Conservation (phyloP, 2,797 vertebrate genomes). For the Orientallactaga sibirica region DNA sequence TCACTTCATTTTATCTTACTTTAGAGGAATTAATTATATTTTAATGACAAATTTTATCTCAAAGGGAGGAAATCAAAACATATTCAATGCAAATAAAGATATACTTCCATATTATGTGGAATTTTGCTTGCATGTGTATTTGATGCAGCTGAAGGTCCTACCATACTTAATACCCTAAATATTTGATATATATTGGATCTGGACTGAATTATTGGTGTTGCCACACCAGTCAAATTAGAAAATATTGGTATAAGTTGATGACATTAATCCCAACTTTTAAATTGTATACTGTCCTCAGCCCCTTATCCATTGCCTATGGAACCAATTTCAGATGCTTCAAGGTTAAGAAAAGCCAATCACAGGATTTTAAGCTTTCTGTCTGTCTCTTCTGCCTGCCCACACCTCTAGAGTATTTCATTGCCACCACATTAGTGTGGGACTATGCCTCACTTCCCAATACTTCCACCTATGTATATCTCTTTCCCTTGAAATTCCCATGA, state of each 20-base stretch:
- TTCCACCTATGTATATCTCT: not conserved
- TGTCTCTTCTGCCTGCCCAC: not conserved
- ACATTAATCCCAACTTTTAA: not conserved
- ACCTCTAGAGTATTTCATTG: not conserved
- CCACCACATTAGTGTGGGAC: not conserved
- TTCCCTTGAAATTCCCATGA: not conserved
- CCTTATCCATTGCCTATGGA: not conserved
- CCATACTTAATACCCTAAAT: not conserved
- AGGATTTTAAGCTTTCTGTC: not conserved
- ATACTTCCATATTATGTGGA: not conserved
- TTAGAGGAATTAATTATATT: constrained; percentile 6
- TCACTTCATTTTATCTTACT: not conserved
- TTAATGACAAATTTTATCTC: constrained; percentile 18
- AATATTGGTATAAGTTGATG: not conserved
- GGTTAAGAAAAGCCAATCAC: not conserved
- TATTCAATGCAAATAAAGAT: not conserved
- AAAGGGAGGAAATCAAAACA: not conserved
- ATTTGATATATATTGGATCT: not conserved
- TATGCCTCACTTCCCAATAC: not conserved
- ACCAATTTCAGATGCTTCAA: not conserved
- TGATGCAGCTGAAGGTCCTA: not conserved
- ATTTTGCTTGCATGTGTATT: not conserved
- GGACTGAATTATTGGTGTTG: not conserved
- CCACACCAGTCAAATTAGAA: not conserved
- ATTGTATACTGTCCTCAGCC: not conserved